phyloP scores from a whole-genome alignment of 2,888 invertebrate genomes.

The Erebia ligea region DNA sequence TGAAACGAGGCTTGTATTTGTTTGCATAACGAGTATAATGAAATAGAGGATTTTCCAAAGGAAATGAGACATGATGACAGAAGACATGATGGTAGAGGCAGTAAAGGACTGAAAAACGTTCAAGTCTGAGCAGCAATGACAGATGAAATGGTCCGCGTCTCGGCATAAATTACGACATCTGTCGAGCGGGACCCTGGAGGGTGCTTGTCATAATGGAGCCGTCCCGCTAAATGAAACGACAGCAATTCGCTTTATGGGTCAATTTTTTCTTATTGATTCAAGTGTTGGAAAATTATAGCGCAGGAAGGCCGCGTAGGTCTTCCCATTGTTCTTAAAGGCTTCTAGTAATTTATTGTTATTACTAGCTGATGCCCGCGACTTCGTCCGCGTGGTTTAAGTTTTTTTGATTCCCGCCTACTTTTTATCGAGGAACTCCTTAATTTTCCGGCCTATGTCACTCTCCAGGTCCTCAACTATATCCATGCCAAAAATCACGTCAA shows the following conservation, averaged over 20 bases:
- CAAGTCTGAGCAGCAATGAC: conserved; percentile 24
- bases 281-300: conserved; percentile 3
- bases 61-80: background rate
- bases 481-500: no score
- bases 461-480: no score
- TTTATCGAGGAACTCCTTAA: no score
- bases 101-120: conserved; percentile 16
- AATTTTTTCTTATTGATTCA: conserved; percentile 22
- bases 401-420: no score
- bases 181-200: conserved; percentile 16
- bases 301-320: background rate
- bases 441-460: no score
- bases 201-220: conserved; percentile 27
- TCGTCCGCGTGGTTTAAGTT: no score
- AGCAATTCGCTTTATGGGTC: conserved; percentile 17
- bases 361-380: no score
- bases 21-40: background rate
- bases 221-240: conserved; percentile 26
- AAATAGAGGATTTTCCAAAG: background rate
- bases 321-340: background rate
- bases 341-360: no score
- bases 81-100: background rate
- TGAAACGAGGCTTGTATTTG: background rate
- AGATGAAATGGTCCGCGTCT: conserved; percentile 18
- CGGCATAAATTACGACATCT: conserved; percentile 23